Percentiles rank a stretch among this genome's conserved stretches.
phyloP scores from a whole-genome alignment of 2,113 vertebrate genomes.

The Spea multiplicata region DNA sequence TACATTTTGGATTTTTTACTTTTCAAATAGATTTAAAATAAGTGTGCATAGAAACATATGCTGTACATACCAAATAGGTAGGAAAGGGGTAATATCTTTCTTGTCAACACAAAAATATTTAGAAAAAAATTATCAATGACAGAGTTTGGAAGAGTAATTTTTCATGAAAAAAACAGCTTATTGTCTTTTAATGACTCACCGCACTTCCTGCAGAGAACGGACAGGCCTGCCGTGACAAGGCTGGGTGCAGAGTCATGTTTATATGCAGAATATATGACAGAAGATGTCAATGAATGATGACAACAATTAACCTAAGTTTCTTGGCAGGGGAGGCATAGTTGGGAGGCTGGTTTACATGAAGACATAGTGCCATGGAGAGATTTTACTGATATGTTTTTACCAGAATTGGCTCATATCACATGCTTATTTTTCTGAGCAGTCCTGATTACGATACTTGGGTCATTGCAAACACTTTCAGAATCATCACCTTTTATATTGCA shows the following conservation, averaged over 20 bases:
- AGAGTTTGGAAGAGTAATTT: neutral
- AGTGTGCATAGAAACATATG: no score
- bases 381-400: neutral
- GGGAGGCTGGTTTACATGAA: neutral
- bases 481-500: no score
- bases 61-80: no score
- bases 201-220: neutral
- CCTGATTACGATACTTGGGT: neutral
- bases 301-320: neutral
- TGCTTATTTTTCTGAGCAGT: neutral
- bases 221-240: constrained; percentile 7
- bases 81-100: neutral
- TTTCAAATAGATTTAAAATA: no score
- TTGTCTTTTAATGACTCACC: neutral
- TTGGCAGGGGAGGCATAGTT: neutral
- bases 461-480: no score
- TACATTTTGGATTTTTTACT: no score
- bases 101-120: neutral
- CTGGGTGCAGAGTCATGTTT: neutral
- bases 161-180: neutral
- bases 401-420: neutral
- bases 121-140: neutral
- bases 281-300: constrained; percentile 8
- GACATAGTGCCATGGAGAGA: neutral
- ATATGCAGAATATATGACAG: neutral